Evolutionary conservation across 2,888 invertebrate genomes (phyloP), one percentile per base, ranked within the genome.

Genomic region (Agelastica alni): DNA sequence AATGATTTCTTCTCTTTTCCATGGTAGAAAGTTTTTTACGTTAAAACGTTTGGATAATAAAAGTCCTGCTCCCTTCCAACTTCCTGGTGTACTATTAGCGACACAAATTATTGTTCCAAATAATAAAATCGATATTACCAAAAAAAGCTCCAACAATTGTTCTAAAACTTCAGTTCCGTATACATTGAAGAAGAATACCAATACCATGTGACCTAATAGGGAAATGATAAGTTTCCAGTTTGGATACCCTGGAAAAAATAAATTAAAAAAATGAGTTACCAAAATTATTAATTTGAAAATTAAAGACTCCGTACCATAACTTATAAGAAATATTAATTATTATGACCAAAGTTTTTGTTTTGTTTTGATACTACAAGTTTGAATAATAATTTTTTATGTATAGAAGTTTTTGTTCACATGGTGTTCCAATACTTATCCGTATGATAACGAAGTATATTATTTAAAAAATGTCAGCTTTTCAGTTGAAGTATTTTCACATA

Each of bases 141-240:
- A 46, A 3, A 14, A 12, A n/a, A 55, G 12, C 3, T 49, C 45
- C 28, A 58, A 39, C 9, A 51, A 9, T 17, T 26, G 31, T 41
- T 53, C 39, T 26, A 58, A 18, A 31, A 31, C 26, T 22, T 42
- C 10, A 30, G 30, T 34, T 39, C 45, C 44, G 7, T 37, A 46
- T 13, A 14, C 36, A 41, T 52, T 58, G 20, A 52, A 46, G 13
- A 58, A 30, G 10, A 49, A 53, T 7, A 55, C 44, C 16, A 49
- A 4, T 6, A 20, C 14, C 49, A 53, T 55, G 16, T 36, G 52
- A 1, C 22, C 49, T 9, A 49, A 51, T 10, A 58, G 45, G 22
- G 42, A 55, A 14, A 16, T 46, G 2, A 53, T 46, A 16, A 58
- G 53, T 49, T 53, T 49, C 58, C 55, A 55, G 16, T 58, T 28